Evolutionary conservation across 1,140 invertebrate genomes (phyloP).

Genomic region (Sarcophaga peregrina): DNA sequence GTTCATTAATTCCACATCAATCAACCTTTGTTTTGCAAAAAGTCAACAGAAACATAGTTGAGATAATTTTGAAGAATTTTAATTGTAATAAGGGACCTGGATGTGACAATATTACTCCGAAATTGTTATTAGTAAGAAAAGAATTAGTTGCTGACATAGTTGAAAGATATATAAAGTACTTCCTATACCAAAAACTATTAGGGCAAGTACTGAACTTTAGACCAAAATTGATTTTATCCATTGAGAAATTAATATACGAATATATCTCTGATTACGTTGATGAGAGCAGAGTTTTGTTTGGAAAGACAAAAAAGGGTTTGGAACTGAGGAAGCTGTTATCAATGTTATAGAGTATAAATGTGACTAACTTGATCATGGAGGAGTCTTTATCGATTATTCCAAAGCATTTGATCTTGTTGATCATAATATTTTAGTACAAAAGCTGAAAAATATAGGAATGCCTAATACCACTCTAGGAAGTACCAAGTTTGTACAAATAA

Average conservation of each 20-base stretch:
- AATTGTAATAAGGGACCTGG: background rate
- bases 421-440: background rate
- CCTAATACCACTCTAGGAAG: background rate
- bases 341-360: conserved; percentile 11
- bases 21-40: background rate
- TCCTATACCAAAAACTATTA: background rate
- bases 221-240: background rate
- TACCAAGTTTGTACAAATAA: no score
- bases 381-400: conserved; percentile 2
- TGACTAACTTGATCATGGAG: background rate
- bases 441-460: conserved; percentile 3
- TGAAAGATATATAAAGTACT: background rate
- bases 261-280: background rate
- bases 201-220: background rate
- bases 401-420: conserved; percentile 11
- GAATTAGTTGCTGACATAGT: background rate
- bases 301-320: conserved; percentile 11
- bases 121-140: background rate
- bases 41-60: background rate
- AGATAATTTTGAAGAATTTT: background rate
- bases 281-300: background rate
- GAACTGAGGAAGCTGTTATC: conserved; percentile 16
- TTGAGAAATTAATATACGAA: conserved; percentile 3
- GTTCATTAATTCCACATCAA: background rate
- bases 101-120: background rate